These are phyloP conservation scores for Rhinichthys klamathensis DNA, from an alignment of 2,113 vertebrate species.

Conservation along the genomic window DNA sequence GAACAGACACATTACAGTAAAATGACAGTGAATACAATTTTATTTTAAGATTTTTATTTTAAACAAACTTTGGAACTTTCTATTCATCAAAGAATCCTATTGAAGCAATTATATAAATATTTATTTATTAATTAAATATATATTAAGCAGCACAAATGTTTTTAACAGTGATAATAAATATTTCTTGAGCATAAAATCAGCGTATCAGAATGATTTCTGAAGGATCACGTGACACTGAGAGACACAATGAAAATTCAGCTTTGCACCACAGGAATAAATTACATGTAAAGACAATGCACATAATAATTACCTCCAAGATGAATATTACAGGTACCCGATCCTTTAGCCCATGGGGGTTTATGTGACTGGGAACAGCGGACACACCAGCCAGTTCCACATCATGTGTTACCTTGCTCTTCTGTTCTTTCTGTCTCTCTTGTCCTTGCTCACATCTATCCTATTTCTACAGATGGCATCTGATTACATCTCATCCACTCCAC, in stretches of 20 bases:
- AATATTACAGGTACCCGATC: background rate
- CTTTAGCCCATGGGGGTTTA: background rate
- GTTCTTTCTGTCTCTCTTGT: background rate
- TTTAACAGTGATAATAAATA: background rate
- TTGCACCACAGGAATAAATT: background rate
- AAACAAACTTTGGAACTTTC: no score
- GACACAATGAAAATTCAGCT: background rate
- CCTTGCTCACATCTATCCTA: background rate
- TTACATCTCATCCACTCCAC: slow-evolving; percentile 8
- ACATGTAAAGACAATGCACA: background rate
- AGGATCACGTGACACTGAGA: background rate
- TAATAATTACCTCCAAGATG: background rate
- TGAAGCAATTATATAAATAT: no score
- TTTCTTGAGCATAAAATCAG: no score
- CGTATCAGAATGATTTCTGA: background rate
- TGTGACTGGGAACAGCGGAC: background rate
- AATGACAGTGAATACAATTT: no score
- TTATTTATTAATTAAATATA: no score
- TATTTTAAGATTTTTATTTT: no score
- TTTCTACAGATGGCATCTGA: slow-evolving; percentile 34
- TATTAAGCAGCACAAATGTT: background rate
- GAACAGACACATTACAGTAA: no score
- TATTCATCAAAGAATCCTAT: background rate
- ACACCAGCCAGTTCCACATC: background rate
- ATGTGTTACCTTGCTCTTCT: background rate